These are phyloP conservation scores for Branchinecta sandiegonensis DNA, from an alignment of 2,888 invertebrate genomes.

Conservation along the genomic window DNA sequence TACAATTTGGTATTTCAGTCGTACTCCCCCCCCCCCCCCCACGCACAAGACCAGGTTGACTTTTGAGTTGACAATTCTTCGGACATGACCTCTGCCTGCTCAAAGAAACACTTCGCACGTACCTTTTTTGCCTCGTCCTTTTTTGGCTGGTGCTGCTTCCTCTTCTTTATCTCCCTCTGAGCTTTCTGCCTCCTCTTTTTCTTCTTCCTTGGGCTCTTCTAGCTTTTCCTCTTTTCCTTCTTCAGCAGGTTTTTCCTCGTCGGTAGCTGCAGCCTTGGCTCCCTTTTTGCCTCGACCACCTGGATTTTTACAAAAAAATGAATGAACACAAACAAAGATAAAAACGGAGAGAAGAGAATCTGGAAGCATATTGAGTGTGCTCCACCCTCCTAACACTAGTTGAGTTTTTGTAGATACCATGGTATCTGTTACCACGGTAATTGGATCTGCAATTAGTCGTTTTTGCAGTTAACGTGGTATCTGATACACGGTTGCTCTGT, in stretches of 20 bases:
- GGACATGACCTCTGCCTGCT: background rate
- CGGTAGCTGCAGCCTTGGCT: conserved; percentile 4
- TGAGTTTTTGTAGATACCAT: too few species aligned
- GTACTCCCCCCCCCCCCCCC: background rate
- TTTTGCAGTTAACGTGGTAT: too few species aligned
- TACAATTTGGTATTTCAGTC: too few species aligned
- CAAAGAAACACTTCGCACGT: background rate
- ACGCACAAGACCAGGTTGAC: background rate
- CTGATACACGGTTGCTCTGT: too few species aligned
- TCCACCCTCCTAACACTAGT: too few species aligned
- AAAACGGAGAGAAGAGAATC: too few species aligned
- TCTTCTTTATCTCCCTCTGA: background rate
- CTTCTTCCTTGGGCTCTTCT: conserved; percentile 4
- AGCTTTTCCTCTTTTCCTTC: background rate
- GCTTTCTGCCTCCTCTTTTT: background rate
- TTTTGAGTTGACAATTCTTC: background rate
- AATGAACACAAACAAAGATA: too few species aligned
- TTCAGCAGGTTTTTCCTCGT: background rate
- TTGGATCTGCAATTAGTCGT: too few species aligned
- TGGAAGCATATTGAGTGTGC: too few species aligned
- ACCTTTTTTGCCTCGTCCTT: background rate
- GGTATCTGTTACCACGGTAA: too few species aligned
- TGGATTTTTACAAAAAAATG: too few species aligned
- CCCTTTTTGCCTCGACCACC: background rate
- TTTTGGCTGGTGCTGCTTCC: background rate